Percentiles rank a stretch among this genome's conserved stretches.
phyloP scores from a whole-genome alignment of 2,797 vertebrate species.

The Decapterus maruadsi region DNA sequence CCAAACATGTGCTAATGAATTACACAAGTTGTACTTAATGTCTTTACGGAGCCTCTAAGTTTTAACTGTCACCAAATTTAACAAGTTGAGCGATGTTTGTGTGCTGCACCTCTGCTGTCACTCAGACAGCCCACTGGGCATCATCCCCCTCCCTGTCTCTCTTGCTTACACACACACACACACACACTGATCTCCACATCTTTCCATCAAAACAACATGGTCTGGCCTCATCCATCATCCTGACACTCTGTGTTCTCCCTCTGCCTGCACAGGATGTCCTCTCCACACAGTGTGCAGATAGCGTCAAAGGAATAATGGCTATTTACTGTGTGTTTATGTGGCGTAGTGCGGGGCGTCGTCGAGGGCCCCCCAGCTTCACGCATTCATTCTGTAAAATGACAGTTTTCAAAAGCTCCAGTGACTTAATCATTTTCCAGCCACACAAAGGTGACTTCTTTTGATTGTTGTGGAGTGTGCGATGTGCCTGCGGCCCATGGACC shows the following conservation, averaged over 20 bases:
- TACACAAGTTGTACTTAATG: background rate
- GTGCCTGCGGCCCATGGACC: slow-evolving; percentile 1
- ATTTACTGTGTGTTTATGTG: slow-evolving; percentile 58
- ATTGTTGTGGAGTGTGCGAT: too few species aligned
- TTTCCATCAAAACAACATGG: slow-evolving; percentile 54
- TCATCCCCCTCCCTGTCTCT: slow-evolving; percentile 17
- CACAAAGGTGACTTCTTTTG: slow-evolving; percentile 22
- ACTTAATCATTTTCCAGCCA: slow-evolving; percentile 11
- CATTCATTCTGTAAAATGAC: slow-evolving; percentile 35
- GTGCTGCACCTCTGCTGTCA: slow-evolving; percentile 31
- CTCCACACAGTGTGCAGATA: slow-evolving; percentile 41
- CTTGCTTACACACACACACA: background rate
- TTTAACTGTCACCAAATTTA: slow-evolving; percentile 21
- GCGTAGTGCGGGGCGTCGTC: slow-evolving; percentile 28
- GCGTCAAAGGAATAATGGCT: slow-evolving; percentile 62
- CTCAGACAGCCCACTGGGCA: slow-evolving; percentile 43
- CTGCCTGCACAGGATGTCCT: slow-evolving; percentile 66
- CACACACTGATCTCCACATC: slow-evolving; percentile 40
- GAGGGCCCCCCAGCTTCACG: slow-evolving; percentile 32
- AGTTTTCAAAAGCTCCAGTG: slow-evolving; percentile 22
- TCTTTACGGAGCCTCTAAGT: background rate
- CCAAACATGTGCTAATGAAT: background rate
- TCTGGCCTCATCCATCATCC: slow-evolving; percentile 66
- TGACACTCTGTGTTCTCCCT: slow-evolving; percentile 48
- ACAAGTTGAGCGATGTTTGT: background rate